Conservation (phyloP, 2,888 invertebrate genomes). For the Pogonocherus hispidulus region DNA sequence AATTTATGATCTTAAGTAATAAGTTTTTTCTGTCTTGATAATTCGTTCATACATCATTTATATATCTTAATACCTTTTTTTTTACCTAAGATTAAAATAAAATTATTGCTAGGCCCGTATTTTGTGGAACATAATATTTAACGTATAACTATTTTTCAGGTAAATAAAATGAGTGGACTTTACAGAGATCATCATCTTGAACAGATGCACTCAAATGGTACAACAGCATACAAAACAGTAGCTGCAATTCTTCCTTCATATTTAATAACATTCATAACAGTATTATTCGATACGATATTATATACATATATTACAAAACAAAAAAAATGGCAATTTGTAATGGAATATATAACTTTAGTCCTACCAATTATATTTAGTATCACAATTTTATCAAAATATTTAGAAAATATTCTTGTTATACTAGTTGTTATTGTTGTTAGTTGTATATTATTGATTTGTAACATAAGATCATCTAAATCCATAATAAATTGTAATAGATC, state of each 20-base stretch:
- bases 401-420: constrained; percentile 48
- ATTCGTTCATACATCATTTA: no score
- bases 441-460: constrained; percentile 34
- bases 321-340: constrained; percentile 46
- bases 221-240: constrained; percentile 70
- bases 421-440: constrained; percentile 46
- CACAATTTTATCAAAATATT: constrained; percentile 70
- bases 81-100: no score
- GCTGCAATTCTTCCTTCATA: constrained; percentile 62
- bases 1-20: no score
- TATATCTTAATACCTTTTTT: no score
- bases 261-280: constrained; percentile 60
- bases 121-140: no score
- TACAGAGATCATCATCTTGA: constrained; percentile 68
- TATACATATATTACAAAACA: constrained; percentile 2
- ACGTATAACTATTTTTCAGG: constrained; percentile 25
- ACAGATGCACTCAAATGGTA: constrained; percentile 73
- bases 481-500: neutral
- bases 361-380: constrained; percentile 72
- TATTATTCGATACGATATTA: constrained; percentile 47
- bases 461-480: neutral
- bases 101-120: no score
- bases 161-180: constrained; percentile 13
- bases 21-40: no score
- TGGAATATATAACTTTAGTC: constrained; percentile 73